Percentiles rank a stretch among this genome's conserved stretches.
Conservation (phyloP, 2,888 invertebrate genomes). For the Agrilus mali region DNA sequence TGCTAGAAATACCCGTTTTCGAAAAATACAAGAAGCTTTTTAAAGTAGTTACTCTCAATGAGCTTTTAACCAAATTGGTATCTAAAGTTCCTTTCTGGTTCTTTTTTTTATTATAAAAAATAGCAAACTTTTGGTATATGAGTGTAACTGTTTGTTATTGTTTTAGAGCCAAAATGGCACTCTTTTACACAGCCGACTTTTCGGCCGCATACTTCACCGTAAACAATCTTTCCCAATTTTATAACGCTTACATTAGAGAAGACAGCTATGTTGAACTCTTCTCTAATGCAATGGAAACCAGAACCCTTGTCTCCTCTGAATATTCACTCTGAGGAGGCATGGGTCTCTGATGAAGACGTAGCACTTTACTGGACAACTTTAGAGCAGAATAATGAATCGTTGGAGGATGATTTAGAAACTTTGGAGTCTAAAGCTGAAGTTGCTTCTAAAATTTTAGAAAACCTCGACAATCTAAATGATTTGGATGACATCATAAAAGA, state of each 20-base stretch:
- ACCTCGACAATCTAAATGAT: conserved; percentile 33
- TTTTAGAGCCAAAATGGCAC: conserved; percentile 78
- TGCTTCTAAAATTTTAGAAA: conserved; percentile 51
- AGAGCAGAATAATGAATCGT: conserved; percentile 25
- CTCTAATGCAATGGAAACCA: conserved; percentile 36
- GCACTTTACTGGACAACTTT: conserved; percentile 26
- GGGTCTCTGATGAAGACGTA: conserved; percentile 22
- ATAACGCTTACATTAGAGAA: conserved; percentile 10
- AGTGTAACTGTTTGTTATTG: conserved; percentile 7
- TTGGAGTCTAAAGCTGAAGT: conserved; percentile 37
- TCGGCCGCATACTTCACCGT: conserved; percentile 40
- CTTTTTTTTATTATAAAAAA: too few relatives aligned
- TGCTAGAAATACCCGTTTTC: too few relatives aligned
- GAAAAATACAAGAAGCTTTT: too few relatives aligned
- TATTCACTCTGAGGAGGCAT: conserved; percentile 23
- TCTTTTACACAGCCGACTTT: conserved; percentile 50
- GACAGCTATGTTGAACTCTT: conserved; percentile 21
- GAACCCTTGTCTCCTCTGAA: conserved; percentile 41
- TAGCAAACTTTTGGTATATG: too few relatives aligned
- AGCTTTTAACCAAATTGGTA: too few relatives aligned
- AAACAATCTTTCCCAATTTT: conserved; percentile 23
- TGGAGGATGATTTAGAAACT: conserved; percentile 7
- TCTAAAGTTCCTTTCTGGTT: too few relatives aligned
- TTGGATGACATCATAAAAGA: conserved; percentile 56
- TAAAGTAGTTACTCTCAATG: too few relatives aligned